phyloP scores from a whole-genome alignment of 2,113 vertebrate genomes.

The Capreolus pygargus region DNA sequence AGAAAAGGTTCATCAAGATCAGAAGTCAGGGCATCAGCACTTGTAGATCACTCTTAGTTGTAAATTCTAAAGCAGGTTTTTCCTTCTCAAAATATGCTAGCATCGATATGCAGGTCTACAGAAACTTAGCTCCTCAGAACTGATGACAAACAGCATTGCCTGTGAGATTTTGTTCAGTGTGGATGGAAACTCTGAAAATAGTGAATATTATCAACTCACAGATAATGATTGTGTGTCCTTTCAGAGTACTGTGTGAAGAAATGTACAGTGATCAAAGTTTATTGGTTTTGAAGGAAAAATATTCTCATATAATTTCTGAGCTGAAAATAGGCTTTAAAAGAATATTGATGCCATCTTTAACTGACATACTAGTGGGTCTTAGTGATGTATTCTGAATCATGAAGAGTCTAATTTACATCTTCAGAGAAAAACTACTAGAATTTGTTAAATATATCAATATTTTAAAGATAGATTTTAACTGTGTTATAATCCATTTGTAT shows the following conservation, averaged over 20 bases:
- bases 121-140: background rate
- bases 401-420: background rate
- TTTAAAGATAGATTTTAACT: background rate
- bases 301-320: conserved; percentile 4
- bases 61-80: background rate
- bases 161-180: background rate
- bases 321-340: background rate
- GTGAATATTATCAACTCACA: background rate
- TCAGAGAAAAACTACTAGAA: background rate
- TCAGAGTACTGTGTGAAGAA: background rate
- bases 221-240: background rate
- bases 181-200: background rate
- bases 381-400: background rate
- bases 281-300: background rate
- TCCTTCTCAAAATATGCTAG: background rate
- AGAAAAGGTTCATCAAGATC: background rate
- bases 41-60: background rate
- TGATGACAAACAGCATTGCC: background rate
- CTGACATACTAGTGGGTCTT: background rate
- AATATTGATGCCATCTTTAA: background rate
- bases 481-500: background rate
- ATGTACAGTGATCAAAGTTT: background rate
- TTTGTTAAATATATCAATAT: background rate
- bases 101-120: background rate
- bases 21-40: background rate